Evolutionary conservation across 2,113 vertebrate species (phyloP), one percentile per base, ranked within the genome.

Genomic region (Thermophis baileyi): DNA sequence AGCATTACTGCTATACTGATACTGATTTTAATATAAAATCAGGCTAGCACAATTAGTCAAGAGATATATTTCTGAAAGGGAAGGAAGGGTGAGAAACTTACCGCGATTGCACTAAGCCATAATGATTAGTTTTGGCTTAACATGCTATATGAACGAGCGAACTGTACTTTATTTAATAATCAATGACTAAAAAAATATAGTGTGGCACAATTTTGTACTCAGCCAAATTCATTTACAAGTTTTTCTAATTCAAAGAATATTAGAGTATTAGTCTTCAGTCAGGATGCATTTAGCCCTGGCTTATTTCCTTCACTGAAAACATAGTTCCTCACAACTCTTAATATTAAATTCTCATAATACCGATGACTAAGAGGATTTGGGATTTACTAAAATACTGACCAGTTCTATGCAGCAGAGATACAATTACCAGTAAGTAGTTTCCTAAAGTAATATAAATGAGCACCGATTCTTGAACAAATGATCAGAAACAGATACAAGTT

Each of bases 391-490:
- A 20, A 12, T 49, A 86, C 24, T 87, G 30, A 9, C 46, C 25
- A 50, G 30, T 87, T 54, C 7, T 81, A 81, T 53, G 25, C 24
- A 81, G 2, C 50, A 85, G 12, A 40, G 69, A 44, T 46, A 57
- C 51, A 92, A 47, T 44, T 54, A n/a, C n/a, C n/a, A n/a, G n/a
- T n/a, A 88, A 30, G 25, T 55, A 53, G 12, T 25, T 74, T 40
- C 27, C 14, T 40, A n/a, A 74, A 74, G 16, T 74, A 40, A 74
- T 20, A 20, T 35, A 40, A 74, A 74, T 74, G 18, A 50, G 20
- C 9, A 1, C 4, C 3, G 1, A 16, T 35, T 90, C 44, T 14
- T 25, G 0, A 1, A 60, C 47, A 6, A 24, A 46, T 50, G 54
- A 10, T 89, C 54, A 5, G 49, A 90, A 90, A 90, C 85, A 87